These are phyloP conservation scores for Periphyllus acericola DNA, from an alignment of 2,888 invertebrate species.

Conservation along the genomic window DNA sequence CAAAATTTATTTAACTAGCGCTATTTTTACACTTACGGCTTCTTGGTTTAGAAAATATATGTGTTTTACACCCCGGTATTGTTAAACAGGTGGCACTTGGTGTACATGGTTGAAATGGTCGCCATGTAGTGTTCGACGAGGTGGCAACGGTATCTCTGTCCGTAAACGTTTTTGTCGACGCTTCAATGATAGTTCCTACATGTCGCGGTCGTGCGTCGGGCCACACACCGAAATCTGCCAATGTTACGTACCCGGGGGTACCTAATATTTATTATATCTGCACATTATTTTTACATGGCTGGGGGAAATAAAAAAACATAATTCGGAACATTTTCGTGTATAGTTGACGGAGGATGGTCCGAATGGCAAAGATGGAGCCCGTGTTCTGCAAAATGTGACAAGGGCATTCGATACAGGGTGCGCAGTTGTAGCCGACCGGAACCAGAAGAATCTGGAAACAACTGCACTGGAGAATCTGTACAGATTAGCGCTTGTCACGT, in stretches of 20 bases:
- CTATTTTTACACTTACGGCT: neutral
- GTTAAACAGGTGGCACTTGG: conserved; percentile 38
- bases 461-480: conserved; percentile 17
- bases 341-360: conserved; percentile 54
- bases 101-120: conserved; percentile 51
- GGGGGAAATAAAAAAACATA: neutral
- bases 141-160: conserved; percentile 25
- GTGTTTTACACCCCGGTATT: neutral
- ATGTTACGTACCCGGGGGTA: conserved; percentile 30
- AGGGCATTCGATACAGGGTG: conserved; percentile 24
- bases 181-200: neutral
- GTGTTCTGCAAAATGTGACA: conserved; percentile 30
- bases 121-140: conserved; percentile 23
- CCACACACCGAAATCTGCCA: conserved; percentile 29
- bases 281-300: neutral
- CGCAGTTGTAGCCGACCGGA: conserved; percentile 54
- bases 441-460: conserved; percentile 17
- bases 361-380: conserved; percentile 56
- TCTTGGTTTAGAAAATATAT: neutral
- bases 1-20: neutral
- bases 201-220: conserved; percentile 41
- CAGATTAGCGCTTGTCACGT: conserved; percentile 24
- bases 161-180: conserved; percentile 46
- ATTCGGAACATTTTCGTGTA: neutral
- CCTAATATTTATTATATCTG: neutral